A percentile compares a stretch with the other conserved stretches of the same genome.
These are phyloP conservation scores for Eretmocerus hayati DNA, from an alignment of 2,888 invertebrate species.

Conservation along the genomic window DNA sequence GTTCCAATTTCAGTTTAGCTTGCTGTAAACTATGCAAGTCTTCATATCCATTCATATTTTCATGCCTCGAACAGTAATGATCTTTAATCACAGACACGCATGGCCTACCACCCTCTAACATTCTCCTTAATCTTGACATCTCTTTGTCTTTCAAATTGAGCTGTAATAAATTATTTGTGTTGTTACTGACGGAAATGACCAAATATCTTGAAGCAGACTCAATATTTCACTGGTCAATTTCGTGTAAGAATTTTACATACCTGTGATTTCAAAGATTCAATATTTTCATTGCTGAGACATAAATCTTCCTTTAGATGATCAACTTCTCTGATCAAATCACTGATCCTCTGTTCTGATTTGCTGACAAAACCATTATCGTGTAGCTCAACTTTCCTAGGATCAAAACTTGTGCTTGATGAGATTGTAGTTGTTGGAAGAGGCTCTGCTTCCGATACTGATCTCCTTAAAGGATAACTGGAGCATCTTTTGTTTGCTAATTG, in stretches of 20 bases:
- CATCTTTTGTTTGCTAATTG: slow-evolving; percentile 36
- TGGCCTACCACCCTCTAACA: slow-evolving; percentile 68
- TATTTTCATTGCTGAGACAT: slow-evolving; percentile 36
- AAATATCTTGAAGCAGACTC: too few relatives aligned
- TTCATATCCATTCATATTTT: slow-evolving; percentile 34
- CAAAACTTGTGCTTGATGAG: slow-evolving; percentile 27
- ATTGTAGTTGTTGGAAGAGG: slow-evolving; percentile 30
- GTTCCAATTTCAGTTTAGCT: slow-evolving; percentile 55
- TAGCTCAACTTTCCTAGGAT: slow-evolving; percentile 33
- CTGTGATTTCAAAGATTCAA: slow-evolving; percentile 38
- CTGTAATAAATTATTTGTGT: too few relatives aligned
- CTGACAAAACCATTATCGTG: slow-evolving; percentile 36
- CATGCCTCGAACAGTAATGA: slow-evolving; percentile 57
- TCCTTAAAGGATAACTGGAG: slow-evolving; percentile 37
- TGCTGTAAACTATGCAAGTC: slow-evolving; percentile 46
- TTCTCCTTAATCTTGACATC: slow-evolving; percentile 60
- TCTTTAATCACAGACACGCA: slow-evolving; percentile 59
- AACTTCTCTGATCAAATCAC: slow-evolving; percentile 40
- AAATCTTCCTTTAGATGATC: slow-evolving; percentile 39
- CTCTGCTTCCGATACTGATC: slow-evolving; percentile 36
- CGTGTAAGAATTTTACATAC: slow-evolving; percentile 30
- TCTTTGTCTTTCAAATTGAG: slow-evolving; percentile 55
- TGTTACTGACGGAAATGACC: too few relatives aligned
- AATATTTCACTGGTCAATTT: too few relatives aligned
- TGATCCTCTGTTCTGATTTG: slow-evolving; percentile 43